Base-by-base conservation (phyloP, 2,888 invertebrate species). In the Rhamphomyia laevipes region DNA sequence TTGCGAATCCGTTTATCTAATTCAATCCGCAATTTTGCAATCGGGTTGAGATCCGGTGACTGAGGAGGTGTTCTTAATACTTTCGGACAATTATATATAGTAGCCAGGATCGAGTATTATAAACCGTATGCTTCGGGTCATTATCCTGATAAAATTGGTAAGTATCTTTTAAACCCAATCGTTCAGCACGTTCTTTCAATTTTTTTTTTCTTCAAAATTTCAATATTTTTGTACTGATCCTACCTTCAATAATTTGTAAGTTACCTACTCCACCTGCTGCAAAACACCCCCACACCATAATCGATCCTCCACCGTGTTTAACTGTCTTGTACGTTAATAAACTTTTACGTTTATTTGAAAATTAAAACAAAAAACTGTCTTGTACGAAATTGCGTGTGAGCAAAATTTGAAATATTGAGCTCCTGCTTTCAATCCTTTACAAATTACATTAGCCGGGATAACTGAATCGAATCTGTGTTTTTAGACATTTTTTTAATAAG, bases 241-340 rank as follows among this genome's bases (percentile, higher is more conserved):
- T 35, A 27, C 53, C 52, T 15, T 57, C 53, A 15, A 58, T 53
- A 51, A 58, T 56, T 4, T 53, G 55, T 23, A 61, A 48, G 41
- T 52, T 53, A 9, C 58, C 56, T 1, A 59, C 52, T 27, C 56
- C 57, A 45, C 48, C 46, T 27, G 51, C 54, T 13, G 55, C 43
- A 44, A 61, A 56, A 48, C 53, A 56, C 11, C 59, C 57, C 57
- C 58, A 60, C 11, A 59, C 55, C 55, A 57, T 55, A 9, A 59
- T 56, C n/a, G 44, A 51, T n/a, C 59, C 59, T n/a, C 56, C 57
- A n/a, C 58, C 58, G 47, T 60, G 59, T 47, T 62, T 61, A 1
- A 61, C 55, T n/a, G 58, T n/a, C n/a, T 59, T 23, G 56, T 50
- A 9, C 33, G 33, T 12, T 58, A 35, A 40, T 58, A 5, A 21